Evolutionary conservation across 2,113 vertebrate genomes (phyloP).

Genomic region (Dolichallabes microphthalmus): DNA sequence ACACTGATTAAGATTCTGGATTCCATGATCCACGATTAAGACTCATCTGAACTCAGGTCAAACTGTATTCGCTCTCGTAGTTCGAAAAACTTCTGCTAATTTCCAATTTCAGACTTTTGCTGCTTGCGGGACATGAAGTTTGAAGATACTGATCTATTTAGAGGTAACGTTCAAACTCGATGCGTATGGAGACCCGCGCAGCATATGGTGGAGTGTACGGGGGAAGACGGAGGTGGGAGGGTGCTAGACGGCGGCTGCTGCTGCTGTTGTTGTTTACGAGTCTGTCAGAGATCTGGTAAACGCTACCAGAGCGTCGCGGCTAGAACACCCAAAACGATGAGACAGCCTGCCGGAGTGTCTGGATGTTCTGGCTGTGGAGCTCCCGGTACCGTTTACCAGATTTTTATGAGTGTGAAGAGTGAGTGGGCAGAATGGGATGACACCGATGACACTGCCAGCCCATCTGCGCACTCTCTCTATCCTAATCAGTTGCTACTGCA

Average conservation of each 20-base stretch:
- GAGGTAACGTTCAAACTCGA: neutral
- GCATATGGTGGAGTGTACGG: neutral
- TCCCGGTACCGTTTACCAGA: neutral
- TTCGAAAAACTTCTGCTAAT: neutral
- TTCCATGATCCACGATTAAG: neutral
- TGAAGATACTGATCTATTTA: neutral
- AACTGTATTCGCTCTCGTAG: neutral
- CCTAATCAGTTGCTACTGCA: neutral
- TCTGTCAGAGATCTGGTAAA: neutral
- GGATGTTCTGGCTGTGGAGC: neutral
- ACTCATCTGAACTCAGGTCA: neutral
- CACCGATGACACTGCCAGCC: neutral
- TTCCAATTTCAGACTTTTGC: neutral
- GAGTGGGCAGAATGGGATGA: neutral
- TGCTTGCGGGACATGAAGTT: neutral
- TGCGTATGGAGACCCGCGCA: neutral
- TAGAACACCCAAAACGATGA: neutral
- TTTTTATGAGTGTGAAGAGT: constrained; percentile 18
- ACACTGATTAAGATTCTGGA: neutral
- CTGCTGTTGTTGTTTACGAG: neutral
- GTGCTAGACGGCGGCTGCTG: neutral
- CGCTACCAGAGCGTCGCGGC: neutral
- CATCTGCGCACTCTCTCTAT: neutral
- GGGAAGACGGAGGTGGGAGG: constrained; percentile 8
- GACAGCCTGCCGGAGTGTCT: neutral